These are phyloP conservation scores for Timema cristinae DNA, from an alignment of 2,888 invertebrate genomes.

Conservation along the genomic window DNA sequence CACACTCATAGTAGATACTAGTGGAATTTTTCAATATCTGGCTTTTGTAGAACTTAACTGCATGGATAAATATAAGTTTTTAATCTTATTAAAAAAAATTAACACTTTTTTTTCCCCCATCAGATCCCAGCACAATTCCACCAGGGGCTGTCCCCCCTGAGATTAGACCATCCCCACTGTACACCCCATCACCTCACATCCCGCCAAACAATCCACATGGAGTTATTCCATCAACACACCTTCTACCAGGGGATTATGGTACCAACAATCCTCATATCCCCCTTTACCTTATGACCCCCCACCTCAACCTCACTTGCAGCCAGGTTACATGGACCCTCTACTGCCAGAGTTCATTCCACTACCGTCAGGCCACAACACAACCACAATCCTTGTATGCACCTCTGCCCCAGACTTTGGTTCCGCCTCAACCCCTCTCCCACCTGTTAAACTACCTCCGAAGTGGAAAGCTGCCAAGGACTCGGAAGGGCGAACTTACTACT, in stretches of 20 bases:
- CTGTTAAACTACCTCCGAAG: constrained; percentile 68
- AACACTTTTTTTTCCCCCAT: neutral
- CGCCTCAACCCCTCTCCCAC: constrained; percentile 34
- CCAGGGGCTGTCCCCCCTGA: constrained; percentile 20
- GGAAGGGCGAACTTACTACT: constrained; percentile 86
- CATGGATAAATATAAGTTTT: too few relatives aligned
- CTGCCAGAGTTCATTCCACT: constrained; percentile 31
- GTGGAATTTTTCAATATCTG: neutral
- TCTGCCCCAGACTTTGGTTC: constrained; percentile 25
- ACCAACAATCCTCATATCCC: constrained; percentile 25
- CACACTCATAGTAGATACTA: neutral
- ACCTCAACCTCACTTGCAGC: constrained; percentile 23
- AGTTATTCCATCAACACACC: constrained; percentile 4
- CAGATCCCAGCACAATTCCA: too few relatives aligned
- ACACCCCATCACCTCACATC: constrained; percentile 18
- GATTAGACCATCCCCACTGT: constrained; percentile 23
- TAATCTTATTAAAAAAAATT: neutral
- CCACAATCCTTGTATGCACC: constrained; percentile 23
- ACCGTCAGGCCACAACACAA: constrained; percentile 28
- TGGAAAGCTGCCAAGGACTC: constrained; percentile 84
- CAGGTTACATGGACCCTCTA: constrained; percentile 31
- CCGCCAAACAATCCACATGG: constrained; percentile 13
- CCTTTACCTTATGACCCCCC: constrained; percentile 26
- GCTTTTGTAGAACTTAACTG: neutral
- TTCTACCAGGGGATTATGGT: constrained; percentile 20